phyloP scores from a whole-genome alignment of 2,113 vertebrate genomes.

The Prionailurus bengalensis region DNA sequence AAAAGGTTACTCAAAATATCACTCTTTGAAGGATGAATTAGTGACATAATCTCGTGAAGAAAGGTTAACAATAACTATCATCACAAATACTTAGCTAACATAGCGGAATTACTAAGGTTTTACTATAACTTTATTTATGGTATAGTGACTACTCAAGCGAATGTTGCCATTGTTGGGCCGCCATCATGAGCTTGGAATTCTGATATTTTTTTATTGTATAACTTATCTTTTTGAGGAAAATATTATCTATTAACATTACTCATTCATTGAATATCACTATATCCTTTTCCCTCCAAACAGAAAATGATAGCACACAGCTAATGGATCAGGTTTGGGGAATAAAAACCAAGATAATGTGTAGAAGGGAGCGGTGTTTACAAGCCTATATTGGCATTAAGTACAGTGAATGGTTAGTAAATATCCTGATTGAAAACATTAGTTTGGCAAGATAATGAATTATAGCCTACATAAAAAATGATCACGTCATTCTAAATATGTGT shows the following conservation, averaged over 20 bases:
- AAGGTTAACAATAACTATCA: slow-evolving; percentile 7
- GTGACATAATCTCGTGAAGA: neutral
- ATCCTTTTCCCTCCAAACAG: neutral
- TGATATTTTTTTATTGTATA: neutral
- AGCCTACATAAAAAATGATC: neutral
- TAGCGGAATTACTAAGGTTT: neutral
- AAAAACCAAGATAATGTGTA: neutral
- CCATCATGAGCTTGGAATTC: neutral
- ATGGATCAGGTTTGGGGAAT: neutral
- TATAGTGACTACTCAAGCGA: neutral
- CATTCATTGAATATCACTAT: neutral
- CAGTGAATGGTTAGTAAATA: neutral
- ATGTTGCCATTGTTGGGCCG: neutral
- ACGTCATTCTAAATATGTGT: slow-evolving; percentile 28
- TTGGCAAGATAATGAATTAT: neutral
- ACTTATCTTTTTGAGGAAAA: neutral
- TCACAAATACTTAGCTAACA: neutral
- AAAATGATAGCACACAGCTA: slow-evolving; percentile 5
- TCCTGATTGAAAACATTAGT: neutral
- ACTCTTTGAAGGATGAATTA: neutral
- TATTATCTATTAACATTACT: neutral
- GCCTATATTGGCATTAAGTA: neutral
- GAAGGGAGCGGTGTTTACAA: neutral
- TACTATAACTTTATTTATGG: neutral
- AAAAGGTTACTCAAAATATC: slow-evolving; percentile 25